phyloP scores from a whole-genome alignment of 2,888 invertebrate genomes.

The Agrochola litura region DNA sequence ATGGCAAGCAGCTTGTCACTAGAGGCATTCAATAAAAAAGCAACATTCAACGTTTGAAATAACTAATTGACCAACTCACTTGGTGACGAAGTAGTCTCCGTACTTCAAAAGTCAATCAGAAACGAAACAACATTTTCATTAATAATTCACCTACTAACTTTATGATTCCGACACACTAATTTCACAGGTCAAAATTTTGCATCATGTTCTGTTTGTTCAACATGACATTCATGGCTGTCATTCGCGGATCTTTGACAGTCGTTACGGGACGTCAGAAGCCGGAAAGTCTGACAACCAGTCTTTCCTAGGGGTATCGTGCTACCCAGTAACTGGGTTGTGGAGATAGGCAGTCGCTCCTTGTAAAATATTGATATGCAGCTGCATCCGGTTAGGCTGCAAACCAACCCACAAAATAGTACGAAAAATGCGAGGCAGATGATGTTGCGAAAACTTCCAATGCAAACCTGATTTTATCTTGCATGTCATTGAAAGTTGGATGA shows the following conservation, averaged over 20 bases:
- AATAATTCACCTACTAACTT: background rate
- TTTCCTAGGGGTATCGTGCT: background rate
- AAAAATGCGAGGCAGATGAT: background rate
- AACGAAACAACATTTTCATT: slow-evolving; percentile 27
- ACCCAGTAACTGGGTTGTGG: background rate
- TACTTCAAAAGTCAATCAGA: slow-evolving; percentile 9
- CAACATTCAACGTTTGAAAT: background rate
- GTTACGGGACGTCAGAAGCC: background rate
- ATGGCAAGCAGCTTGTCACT: no score
- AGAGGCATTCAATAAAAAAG: background rate
- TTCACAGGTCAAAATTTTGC: background rate
- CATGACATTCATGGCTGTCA: background rate
- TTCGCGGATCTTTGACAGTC: background rate
- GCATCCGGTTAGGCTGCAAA: background rate
- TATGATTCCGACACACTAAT: slow-evolving; percentile 7
- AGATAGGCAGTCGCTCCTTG: background rate
- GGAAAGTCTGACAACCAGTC: background rate
- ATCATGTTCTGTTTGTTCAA: background rate
- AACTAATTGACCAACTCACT: background rate
- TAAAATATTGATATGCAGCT: background rate
- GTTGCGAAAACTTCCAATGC: slow-evolving; percentile 27
- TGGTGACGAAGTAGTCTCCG: background rate
- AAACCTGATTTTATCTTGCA: slow-evolving; percentile 47
- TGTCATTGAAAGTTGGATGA: slow-evolving; percentile 55
- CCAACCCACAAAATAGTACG: background rate